These are phyloP conservation scores for Callithrix jacchus DNA, from an alignment of 2,113 vertebrate genomes.

Conservation along the genomic window DNA sequence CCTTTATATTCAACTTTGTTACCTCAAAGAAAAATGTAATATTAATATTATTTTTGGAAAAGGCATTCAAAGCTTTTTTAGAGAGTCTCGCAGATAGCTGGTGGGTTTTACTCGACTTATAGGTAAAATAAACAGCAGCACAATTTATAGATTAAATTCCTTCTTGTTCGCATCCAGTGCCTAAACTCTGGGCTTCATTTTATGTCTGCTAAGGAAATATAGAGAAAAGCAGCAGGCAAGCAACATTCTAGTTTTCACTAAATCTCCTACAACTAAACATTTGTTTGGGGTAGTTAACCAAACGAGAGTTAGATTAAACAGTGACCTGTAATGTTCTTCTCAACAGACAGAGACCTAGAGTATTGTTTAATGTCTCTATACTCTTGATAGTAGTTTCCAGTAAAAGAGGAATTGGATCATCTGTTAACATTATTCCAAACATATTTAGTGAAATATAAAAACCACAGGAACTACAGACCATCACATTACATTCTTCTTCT, in stretches of 20 bases:
- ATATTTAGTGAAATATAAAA: constrained; percentile 38
- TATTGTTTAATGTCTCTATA: neutral
- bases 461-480: neutral
- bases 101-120: neutral
- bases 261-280: neutral
- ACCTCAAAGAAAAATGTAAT: neutral
- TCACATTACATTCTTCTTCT: neutral
- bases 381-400: neutral
- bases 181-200: neutral
- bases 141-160: neutral
- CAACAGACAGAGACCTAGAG: neutral
- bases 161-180: neutral
- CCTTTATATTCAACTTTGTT: constrained; percentile 4
- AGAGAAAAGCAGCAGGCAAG: neutral
- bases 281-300: neutral
- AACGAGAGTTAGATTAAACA: neutral
- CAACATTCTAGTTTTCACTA: neutral
- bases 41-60: neutral
- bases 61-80: neutral
- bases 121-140: neutral
- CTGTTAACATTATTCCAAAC: constrained; percentile 5
- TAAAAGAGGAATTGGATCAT: neutral
- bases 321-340: neutral
- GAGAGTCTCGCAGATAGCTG: neutral
- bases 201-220: neutral